Percentiles rank a stretch among this genome's conserved stretches.
These are phyloP conservation scores for Vireo altiloquus DNA, from an alignment of 2,113 vertebrate genomes.

Conservation along the genomic window DNA sequence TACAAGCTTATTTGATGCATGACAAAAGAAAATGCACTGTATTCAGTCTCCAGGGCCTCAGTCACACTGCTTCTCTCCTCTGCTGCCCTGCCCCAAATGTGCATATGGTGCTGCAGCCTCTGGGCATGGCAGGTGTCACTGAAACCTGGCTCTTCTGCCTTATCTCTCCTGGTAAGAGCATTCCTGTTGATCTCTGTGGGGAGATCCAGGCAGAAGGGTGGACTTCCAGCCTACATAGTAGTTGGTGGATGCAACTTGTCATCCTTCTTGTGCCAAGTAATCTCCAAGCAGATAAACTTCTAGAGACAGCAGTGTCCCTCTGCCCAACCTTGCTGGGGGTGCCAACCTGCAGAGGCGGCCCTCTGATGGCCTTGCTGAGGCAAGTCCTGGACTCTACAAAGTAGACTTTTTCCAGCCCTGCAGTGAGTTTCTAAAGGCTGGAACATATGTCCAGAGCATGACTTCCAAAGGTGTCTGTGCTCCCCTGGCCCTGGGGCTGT, in stretches of 20 bases:
- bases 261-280: background rate
- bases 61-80: background rate
- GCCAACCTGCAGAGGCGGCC: background rate
- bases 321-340: background rate
- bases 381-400: background rate
- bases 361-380: background rate
- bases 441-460: background rate
- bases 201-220: background rate
- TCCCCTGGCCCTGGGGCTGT: background rate
- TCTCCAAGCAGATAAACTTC: background rate
- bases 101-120: background rate
- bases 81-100: background rate
- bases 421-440: background rate
- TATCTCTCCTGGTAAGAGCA: background rate
- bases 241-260: background rate
- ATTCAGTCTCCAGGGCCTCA: background rate
- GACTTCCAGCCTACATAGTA: background rate
- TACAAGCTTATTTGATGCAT: slow-evolving; percentile 6
- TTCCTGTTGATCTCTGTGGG: background rate
- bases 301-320: background rate
- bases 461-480: background rate
- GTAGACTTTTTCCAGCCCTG: background rate
- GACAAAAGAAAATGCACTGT: slow-evolving; percentile 30
- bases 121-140: background rate
- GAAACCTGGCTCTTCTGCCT: background rate